phyloP scores from a whole-genome alignment of 1,140 invertebrate genomes.

The Meloidogyne hapla region DNA sequence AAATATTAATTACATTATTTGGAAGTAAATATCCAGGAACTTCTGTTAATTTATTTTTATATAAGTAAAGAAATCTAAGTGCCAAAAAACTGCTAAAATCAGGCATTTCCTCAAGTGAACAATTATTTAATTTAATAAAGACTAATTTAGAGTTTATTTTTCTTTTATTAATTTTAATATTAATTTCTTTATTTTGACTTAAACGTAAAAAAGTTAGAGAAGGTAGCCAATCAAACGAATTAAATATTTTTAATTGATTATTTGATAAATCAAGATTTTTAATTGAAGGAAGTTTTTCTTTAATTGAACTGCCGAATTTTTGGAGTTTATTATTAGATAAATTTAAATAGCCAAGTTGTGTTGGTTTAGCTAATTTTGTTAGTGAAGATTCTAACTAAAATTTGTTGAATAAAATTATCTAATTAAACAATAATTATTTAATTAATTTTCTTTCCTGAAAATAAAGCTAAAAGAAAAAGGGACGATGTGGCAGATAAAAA shows the following conservation, averaged over 20 bases:
- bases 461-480: no score
- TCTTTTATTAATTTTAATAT: conserved; percentile 2
- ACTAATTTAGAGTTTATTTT: background rate
- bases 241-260: conserved; percentile 4
- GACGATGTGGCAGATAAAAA: no score
- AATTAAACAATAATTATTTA: no score
- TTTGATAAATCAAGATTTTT: background rate
- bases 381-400: background rate
- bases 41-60: background rate
- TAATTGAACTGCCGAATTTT: background rate
- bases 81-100: background rate
- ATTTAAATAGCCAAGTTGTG: background rate
- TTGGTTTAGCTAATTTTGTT: background rate
- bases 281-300: background rate
- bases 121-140: conserved; percentile 1
- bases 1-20: background rate
- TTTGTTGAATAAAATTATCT: background rate
- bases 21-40: background rate
- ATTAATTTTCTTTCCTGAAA: no score
- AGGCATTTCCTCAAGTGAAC: background rate
- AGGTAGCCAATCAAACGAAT: background rate
- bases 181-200: background rate
- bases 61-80: background rate
- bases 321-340: background rate
- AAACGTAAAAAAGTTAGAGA: background rate